These are phyloP conservation scores for Patagioenas fasciata DNA, from an alignment of 2,113 vertebrate species.

Conservation along the genomic window DNA sequence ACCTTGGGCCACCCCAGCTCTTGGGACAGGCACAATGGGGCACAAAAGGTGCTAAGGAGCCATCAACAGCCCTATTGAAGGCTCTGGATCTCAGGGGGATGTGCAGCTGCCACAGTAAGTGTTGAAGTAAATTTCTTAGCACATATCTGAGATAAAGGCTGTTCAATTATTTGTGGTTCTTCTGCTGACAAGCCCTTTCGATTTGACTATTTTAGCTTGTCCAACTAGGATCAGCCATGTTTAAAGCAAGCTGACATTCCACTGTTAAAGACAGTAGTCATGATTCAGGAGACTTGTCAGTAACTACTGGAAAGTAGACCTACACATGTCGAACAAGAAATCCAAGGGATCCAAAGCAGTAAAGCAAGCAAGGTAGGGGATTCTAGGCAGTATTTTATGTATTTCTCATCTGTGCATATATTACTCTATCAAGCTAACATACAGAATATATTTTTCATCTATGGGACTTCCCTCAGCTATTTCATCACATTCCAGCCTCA, in stretches of 20 bases:
- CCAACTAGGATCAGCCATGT: background rate
- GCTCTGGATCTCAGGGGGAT: too few species aligned
- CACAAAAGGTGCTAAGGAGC: too few species aligned
- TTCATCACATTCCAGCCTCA: background rate
- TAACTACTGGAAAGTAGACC: background rate
- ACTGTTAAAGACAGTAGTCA: too few species aligned
- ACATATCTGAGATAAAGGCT: background rate
- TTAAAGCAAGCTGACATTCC: background rate
- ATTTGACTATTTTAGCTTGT: background rate
- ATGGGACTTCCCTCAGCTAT: background rate
- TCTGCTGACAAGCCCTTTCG: background rate
- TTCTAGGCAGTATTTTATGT: background rate
- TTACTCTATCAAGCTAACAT: background rate
- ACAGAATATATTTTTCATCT: background rate
- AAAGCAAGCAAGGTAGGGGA: background rate
- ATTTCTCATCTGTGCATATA: background rate
- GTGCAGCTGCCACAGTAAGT: background rate
- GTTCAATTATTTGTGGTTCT: background rate
- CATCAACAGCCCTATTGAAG: too few species aligned
- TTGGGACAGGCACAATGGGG: too few species aligned
- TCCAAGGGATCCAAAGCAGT: background rate
- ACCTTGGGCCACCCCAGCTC: too few species aligned
- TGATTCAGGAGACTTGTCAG: background rate
- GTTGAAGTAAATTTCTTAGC: background rate
- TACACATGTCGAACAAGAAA: background rate